phyloP scores from a whole-genome alignment of 2,113 vertebrate species.

The Peromyscus leucopus region DNA sequence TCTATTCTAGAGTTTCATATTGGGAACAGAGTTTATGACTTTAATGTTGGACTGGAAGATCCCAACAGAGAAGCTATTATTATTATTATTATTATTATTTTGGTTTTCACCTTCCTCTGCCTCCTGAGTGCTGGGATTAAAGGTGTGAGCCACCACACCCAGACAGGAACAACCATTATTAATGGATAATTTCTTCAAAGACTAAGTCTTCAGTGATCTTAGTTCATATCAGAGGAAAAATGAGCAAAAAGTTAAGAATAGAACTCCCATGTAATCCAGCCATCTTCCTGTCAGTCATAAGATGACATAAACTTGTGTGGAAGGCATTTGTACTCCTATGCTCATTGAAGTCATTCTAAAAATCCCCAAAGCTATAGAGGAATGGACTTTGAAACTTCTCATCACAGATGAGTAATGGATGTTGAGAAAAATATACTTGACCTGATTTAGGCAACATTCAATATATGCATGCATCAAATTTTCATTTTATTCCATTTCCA shows the following conservation, averaged over 20 bases:
- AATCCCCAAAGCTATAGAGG: neutral
- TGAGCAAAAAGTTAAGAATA: neutral
- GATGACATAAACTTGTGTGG: neutral
- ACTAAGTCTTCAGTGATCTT: neutral
- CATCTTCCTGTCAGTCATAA: neutral
- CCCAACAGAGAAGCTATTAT: neutral
- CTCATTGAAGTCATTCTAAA: neutral
- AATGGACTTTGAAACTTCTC: neutral
- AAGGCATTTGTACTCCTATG: neutral
- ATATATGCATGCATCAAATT: neutral
- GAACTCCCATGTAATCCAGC: neutral
- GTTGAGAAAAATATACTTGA: neutral
- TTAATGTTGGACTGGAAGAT: neutral
- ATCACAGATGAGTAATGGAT: neutral
- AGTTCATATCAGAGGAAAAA: neutral
- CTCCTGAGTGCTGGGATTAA: neutral
- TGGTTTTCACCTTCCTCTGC: neutral
- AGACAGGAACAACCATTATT: neutral
- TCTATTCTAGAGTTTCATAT: neutral
- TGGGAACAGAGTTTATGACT: neutral
- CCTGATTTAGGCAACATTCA: neutral
- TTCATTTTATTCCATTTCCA: neutral
- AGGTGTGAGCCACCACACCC: neutral
- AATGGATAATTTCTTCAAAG: neutral
- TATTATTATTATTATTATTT: neutral